These are phyloP conservation scores for Dysmachus trigonus DNA, from an alignment of 2,888 invertebrate species.

Conservation along the genomic window DNA sequence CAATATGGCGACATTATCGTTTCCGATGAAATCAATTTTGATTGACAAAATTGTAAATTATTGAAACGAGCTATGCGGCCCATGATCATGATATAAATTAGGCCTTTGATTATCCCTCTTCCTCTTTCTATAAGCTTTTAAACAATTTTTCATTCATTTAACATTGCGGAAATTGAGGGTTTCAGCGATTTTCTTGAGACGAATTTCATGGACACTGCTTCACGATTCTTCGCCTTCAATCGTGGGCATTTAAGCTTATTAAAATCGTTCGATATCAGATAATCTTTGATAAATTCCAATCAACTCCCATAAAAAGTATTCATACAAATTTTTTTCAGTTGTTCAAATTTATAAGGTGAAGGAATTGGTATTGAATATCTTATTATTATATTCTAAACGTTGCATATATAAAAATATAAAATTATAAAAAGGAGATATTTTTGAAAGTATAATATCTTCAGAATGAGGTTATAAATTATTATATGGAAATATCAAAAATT, in stretches of 20 bases:
- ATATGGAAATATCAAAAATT: too few relatives aligned
- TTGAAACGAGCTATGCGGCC: conserved; percentile 25
- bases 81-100: conserved; percentile 35
- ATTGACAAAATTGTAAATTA: conserved; percentile 46
- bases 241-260: background rate
- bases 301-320: too few relatives aligned
- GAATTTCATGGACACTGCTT: background rate
- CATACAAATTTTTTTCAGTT: too few relatives aligned
- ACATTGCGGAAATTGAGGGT: conserved; percentile 4
- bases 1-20: conserved; percentile 45
- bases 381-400: too few relatives aligned
- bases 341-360: too few relatives aligned
- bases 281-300: too few relatives aligned
- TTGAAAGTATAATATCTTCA: too few relatives aligned
- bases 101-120: background rate
- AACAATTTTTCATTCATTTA: conserved; percentile 7
- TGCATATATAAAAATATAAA: too few relatives aligned
- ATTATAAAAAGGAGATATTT: too few relatives aligned
- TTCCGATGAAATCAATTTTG: conserved; percentile 46
- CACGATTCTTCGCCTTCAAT: background rate
- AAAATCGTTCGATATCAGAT: background rate
- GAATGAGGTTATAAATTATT: too few relatives aligned
- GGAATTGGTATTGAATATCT: too few relatives aligned
- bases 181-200: background rate
- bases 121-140: background rate